Base-by-base conservation (phyloP, 1,140 invertebrate species). In the Adoxophyes honmai region DNA sequence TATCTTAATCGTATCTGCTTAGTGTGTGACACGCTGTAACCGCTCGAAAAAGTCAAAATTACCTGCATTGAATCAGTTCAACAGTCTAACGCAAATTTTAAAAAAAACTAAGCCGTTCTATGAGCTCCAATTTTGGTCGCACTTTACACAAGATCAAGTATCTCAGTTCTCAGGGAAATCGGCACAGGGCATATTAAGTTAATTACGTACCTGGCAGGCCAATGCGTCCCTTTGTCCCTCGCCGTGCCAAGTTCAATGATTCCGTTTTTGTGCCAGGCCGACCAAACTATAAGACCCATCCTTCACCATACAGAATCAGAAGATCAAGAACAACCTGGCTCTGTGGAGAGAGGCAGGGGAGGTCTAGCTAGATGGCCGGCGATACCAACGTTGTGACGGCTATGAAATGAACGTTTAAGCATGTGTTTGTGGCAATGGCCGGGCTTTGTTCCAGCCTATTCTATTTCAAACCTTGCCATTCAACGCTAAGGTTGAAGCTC, bases 401-500 rank as follows among this genome's bases (percentile, higher is more conserved):
- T 48, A 48, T 48, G 42, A 48, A 48, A 48, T 48, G 42, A 48
- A 48, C 42, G 42, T 48, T 48, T 48, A 48, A 48, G 42, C 81
- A 85, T 85, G 79, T 85, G 81, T 82, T 85, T 80, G 78, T 80
- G 78, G 75, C 78, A 78, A 74, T 81, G 76, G 81, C 78, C 78
- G 81, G 42, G 42, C 61, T 75, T 65, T 39, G 48, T 18, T 48
- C 28, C 36, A 35, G 7, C 15, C 13, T 48, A 64, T 52, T 66
- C 28, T 10, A 80, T 75, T 71, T 68, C 64, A 57, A 39, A 73
- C 76, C 57, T 36, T 81, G 53, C 44, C 36, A 56, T 34, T 61
- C 58, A 52, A 3, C 34, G 4, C 28, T 4, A 52, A 36, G 10
- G 51, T 7, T 34, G 4, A 4, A 28, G 14, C 14, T 4, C 15